These are phyloP conservation scores for Poeciliopsis occidentalis DNA, from an alignment of 2,113 vertebrate species.

Conservation along the genomic window DNA sequence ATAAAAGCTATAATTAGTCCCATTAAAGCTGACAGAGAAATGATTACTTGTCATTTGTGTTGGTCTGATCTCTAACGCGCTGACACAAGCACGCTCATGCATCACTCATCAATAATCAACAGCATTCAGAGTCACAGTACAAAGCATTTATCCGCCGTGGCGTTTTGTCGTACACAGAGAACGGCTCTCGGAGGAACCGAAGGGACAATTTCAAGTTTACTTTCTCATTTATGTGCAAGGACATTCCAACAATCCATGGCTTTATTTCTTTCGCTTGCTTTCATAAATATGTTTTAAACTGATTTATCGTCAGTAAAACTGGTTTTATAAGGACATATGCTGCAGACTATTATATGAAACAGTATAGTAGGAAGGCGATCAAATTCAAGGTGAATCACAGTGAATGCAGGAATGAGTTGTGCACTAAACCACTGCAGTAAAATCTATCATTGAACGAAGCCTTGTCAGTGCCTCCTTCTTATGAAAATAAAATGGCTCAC, in stretches of 20 bases:
- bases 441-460: slow-evolving; percentile 23
- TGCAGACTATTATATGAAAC: background rate
- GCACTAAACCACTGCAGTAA: slow-evolving; percentile 1
- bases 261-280: background rate
- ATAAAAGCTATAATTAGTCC: slow-evolving; percentile 44
- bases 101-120: slow-evolving; percentile 13
- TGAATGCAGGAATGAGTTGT: slow-evolving; percentile 9
- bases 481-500: slow-evolving; percentile 41
- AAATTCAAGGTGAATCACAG: slow-evolving; percentile 20
- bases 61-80: slow-evolving; percentile 10
- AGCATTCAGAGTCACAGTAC: background rate
- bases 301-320: background rate
- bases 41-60: slow-evolving; percentile 37
- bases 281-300: background rate
- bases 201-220: background rate
- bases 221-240: background rate
- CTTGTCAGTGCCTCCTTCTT: slow-evolving; percentile 19
- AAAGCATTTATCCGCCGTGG: background rate
- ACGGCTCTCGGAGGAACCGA: background rate
- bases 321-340: background rate
- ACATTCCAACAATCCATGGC: background rate
- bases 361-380: slow-evolving; percentile 3
- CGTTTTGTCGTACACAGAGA: background rate
- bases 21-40: slow-evolving; percentile 43
- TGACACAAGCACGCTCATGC: background rate